phyloP scores from a whole-genome alignment of 1,140 invertebrate genomes.

The Aporrectodea caliginosa region DNA sequence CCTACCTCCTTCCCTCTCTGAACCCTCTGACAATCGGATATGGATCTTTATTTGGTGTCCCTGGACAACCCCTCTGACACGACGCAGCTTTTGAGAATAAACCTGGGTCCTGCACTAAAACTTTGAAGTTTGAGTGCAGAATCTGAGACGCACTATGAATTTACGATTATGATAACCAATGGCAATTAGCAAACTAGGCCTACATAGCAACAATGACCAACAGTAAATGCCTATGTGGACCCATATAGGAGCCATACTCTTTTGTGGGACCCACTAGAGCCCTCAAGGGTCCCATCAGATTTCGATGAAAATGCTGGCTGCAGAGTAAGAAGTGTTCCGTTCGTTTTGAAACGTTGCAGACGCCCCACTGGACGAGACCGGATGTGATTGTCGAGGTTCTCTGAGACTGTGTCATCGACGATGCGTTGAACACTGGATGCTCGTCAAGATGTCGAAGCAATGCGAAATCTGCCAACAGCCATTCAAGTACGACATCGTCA shows the following conservation, averaged over 20 bases:
- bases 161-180: neutral
- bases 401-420: neutral
- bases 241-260: neutral
- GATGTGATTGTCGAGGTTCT: neutral
- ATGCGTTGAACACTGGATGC: neutral
- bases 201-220: neutral
- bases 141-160: too few relatives aligned
- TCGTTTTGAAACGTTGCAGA: neutral
- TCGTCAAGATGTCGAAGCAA: neutral
- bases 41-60: too few relatives aligned
- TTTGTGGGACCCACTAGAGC: too few relatives aligned
- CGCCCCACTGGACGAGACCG: neutral
- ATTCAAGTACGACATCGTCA: neutral
- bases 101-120: too few relatives aligned
- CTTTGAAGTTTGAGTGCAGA: too few relatives aligned
- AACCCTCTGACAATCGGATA: too few relatives aligned
- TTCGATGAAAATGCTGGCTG: too few relatives aligned
- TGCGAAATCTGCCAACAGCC: neutral
- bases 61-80: too few relatives aligned
- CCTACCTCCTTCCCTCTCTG: too few relatives aligned
- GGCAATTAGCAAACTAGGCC: neutral
- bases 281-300: too few relatives aligned
- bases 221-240: neutral
- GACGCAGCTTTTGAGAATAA: too few relatives aligned
- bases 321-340: too few relatives aligned